A percentile compares a stretch with the other conserved stretches of the same genome.
Conservation (phyloP, 2,797 vertebrate species). For the Spondyliosoma cantharus region DNA sequence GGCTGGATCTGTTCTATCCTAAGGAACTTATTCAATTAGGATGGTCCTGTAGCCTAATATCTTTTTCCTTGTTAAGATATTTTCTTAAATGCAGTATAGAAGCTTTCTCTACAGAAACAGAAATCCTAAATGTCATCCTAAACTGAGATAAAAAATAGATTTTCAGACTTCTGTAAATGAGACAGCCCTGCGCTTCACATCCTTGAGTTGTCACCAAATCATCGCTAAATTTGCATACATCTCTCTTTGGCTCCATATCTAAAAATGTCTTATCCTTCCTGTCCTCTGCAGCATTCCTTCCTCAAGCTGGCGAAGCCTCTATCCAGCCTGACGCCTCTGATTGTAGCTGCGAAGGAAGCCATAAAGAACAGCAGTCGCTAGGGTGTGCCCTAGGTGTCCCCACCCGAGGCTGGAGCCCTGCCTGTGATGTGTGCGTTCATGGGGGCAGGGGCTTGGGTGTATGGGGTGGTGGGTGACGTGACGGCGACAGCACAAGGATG, state of each 20-base stretch:
- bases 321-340: slow-evolving; percentile 98
- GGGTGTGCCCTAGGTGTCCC: slow-evolving; percentile 61
- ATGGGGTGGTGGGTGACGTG: slow-evolving; percentile 54
- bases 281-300: slow-evolving; percentile 91
- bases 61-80: no score
- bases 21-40: no score
- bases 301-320: slow-evolving; percentile 98
- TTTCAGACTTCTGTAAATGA: no score
- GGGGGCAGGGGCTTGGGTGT: slow-evolving; percentile 63
- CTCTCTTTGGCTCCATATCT: neutral
- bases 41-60: no score
- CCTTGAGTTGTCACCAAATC: neutral
- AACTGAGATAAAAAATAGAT: no score
- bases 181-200: neutral
- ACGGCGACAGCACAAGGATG: slow-evolving; percentile 62
- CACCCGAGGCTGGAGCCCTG: slow-evolving; percentile 72
- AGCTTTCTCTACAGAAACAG: no score
- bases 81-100: no score
- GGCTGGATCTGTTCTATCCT: no score
- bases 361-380: slow-evolving; percentile 99
- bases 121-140: no score
- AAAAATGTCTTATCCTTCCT: neutral
- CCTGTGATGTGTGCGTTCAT: slow-evolving; percentile 59
- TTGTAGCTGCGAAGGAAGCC: slow-evolving; percentile 98
- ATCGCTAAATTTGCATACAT: neutral